Evolutionary conservation across 2,888 invertebrate species (phyloP).

Genomic region (Andrena bicolor): DNA sequence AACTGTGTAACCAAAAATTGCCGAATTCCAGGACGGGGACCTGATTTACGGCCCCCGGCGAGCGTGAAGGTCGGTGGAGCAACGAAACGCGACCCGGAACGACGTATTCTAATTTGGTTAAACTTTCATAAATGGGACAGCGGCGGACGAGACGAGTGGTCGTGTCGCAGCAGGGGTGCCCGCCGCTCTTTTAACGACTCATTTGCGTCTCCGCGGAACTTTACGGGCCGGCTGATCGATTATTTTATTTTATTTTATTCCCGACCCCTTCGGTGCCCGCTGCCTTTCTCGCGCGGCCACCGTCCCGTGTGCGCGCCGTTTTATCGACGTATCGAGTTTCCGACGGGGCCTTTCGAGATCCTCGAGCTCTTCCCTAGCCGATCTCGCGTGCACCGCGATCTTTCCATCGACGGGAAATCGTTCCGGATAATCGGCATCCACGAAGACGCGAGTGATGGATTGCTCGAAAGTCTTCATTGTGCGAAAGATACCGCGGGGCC

Average conservation of each 20-base stretch:
- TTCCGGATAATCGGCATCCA: constrained; percentile 23
- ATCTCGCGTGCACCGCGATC: constrained; percentile 33
- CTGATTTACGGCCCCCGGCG: constrained; percentile 56
- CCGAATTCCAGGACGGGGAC: constrained; percentile 11
- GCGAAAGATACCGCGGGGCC: constrained; percentile 8
- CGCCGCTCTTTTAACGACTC: constrained; percentile 80
- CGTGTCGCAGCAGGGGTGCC: constrained; percentile 75
- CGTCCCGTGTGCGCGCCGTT: constrained; percentile 54
- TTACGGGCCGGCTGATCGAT: constrained; percentile 80
- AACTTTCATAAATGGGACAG: constrained; percentile 74
- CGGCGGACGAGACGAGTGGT: constrained; percentile 64
- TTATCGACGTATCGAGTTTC: constrained; percentile 74
- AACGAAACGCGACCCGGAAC: constrained; percentile 60
- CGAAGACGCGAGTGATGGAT: constrained; percentile 23
- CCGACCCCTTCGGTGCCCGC: constrained; percentile 41
- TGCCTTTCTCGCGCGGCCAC: constrained; percentile 46
- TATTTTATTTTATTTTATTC: constrained; percentile 80
- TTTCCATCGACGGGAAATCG: constrained; percentile 42
- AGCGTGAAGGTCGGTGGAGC: constrained; percentile 36
- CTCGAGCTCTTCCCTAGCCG: constrained; percentile 24
- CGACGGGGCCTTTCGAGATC: constrained; percentile 59
- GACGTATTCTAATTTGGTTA: constrained; percentile 74
- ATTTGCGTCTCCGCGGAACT: constrained; percentile 78
- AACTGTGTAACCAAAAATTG: constrained; percentile 14
- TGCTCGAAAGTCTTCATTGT: constrained; percentile 13